phyloP scores from a whole-genome alignment of 1,140 invertebrate genomes.

The Hylaeus anthracinus region DNA sequence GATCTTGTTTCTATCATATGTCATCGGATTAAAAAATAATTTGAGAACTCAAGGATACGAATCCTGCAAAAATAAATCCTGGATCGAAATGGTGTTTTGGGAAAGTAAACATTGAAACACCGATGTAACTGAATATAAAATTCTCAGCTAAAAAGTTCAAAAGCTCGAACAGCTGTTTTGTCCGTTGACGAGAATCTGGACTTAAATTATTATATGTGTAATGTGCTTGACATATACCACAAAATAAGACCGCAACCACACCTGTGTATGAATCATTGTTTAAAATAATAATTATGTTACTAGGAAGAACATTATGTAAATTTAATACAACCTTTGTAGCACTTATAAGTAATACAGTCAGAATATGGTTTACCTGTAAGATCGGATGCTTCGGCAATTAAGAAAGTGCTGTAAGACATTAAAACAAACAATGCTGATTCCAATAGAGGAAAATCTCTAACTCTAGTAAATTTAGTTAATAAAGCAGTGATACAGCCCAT shows the following conservation, averaged over 20 bases:
- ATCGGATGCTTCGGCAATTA: conserved; percentile 97
- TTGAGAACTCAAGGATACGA: conserved; percentile 88
- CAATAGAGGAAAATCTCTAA: conserved; percentile 96
- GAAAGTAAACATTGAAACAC: conserved; percentile 99
- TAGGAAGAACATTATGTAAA: not conserved
- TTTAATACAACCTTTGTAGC: not conserved
- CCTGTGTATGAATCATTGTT: conserved; percentile 82
- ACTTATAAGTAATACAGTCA: not conserved
- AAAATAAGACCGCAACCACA: conserved; percentile 97
- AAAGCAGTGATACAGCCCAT: conserved; percentile 97
- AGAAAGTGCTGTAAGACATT: conserved; percentile 98
- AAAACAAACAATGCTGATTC: conserved; percentile 98
- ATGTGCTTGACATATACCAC: conserved; percentile 99
- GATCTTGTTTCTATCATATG: conserved; percentile 85
- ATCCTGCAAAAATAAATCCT: conserved; percentile 94
- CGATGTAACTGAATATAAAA: conserved; percentile 99
- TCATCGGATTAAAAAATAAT: conserved; percentile 81
- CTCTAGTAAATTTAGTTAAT: conserved; percentile 97
- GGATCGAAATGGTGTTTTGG: conserved; percentile 96
- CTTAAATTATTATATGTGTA: conserved; percentile 99
- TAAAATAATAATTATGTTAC: not conserved
- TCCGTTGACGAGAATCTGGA: conserved; percentile 91
- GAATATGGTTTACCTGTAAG: conserved; percentile 88
- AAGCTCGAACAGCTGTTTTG: conserved; percentile 97
- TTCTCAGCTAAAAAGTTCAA: conserved; percentile 98